These are phyloP conservation scores for Glyphotaelius pellucidus DNA, from an alignment of 2,888 invertebrate genomes.

Conservation along the genomic window DNA sequence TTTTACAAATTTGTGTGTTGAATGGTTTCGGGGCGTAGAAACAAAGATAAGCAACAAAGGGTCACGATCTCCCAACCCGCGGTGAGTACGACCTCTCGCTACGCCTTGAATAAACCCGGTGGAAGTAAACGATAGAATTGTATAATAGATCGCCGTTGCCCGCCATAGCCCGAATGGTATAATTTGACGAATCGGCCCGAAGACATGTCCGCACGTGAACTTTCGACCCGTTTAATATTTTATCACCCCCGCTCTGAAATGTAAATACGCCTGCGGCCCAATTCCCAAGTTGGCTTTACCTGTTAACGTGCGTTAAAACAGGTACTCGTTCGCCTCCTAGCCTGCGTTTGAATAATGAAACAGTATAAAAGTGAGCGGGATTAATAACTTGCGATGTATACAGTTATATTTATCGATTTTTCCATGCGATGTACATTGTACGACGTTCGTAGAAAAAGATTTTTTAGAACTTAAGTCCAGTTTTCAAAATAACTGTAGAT, in stretches of 20 bases:
- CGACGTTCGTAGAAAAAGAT: no score
- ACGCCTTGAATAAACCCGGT: neutral
- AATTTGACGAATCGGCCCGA: constrained; percentile 30
- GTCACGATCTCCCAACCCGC: neutral
- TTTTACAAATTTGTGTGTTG: neutral
- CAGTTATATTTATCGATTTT: neutral
- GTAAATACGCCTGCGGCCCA: constrained; percentile 28
- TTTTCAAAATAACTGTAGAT: no score
- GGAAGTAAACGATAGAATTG: neutral
- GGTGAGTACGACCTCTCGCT: neutral
- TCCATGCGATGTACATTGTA: neutral
- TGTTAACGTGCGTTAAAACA: neutral
- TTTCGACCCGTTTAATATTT: constrained; percentile 51
- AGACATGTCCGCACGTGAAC: constrained; percentile 20
- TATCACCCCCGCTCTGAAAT: neutral
- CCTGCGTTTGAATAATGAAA: neutral
- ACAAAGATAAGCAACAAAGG: neutral
- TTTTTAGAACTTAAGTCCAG: no score
- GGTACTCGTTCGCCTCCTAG: neutral
- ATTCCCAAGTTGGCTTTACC: neutral
- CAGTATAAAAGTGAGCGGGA: neutral
- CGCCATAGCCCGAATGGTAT: neutral
- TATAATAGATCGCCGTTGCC: neutral
- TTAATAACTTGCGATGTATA: neutral
- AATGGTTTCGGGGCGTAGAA: neutral